Base-by-base conservation (phyloP, 2,888 invertebrate genomes). In the Morpho achilles region DNA sequence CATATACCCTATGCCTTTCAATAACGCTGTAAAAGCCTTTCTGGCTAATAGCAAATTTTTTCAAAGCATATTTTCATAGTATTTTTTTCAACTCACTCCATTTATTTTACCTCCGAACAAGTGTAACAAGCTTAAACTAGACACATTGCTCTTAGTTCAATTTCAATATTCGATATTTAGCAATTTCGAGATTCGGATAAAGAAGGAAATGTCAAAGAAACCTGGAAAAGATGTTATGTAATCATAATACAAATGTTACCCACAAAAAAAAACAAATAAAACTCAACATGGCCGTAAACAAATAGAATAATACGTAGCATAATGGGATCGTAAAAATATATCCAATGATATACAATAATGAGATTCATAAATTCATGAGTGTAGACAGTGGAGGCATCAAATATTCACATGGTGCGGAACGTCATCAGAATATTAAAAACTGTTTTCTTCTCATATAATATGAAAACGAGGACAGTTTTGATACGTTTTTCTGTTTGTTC, bases 301-400 rank as follows among this genome's bases (percentile, higher is more conserved):
- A 61, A 68, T 60, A 60, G 50, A 58, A 57, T 44, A 64, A 62
- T 59, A 56, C 52, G 52, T 47, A 52, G 51, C 63, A 61, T 61
- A 68, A 69, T 68, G 56, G 53, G 56, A 62, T 60, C 60, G 64
- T 66, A 66, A 64, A 66, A 62, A 59, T 66, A 68, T 67, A 66
- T 54, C 62, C 61, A 62, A 66, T 66, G 67, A 69, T 67, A 68
- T 64, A 68, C 67, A 76, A 75, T 80, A 80, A 82, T 81, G 74
- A 70, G 68, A 79, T 81, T 80, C 79, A 80, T 82, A 79, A 76
- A 82, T 82, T 80, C 81, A 77, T 75, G 72, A 70, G 66, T 57
- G 59, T 58, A 67, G 64, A 66, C 62, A 62, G 55, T 56, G 57
- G 57, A 66, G 67, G 64, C 74, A 77, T 79, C 71, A 74, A 74